These are phyloP conservation scores for Danio choprae DNA, from an alignment of 2,797 vertebrate genomes.

Conservation along the genomic window DNA sequence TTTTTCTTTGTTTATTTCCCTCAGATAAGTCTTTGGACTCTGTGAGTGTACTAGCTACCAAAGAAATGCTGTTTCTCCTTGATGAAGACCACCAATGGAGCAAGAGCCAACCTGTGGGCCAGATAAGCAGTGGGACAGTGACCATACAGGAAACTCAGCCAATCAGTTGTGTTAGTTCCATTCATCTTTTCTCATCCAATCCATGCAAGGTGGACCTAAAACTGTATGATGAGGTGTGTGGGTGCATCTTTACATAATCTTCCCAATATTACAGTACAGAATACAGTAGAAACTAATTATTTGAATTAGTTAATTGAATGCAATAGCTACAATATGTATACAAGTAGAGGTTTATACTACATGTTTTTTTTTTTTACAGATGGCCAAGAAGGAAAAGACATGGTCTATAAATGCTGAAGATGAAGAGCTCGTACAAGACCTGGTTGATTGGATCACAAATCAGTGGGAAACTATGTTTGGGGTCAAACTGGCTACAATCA, in stretches of 20 bases:
- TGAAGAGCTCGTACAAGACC: conserved; percentile 78
- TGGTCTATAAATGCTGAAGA: conserved; percentile 88
- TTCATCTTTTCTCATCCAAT: conserved; percentile 82
- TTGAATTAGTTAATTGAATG: not conserved
- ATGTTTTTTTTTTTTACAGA: conserved; percentile 69
- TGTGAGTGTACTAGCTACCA: conserved; percentile 87
- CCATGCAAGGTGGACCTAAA: conserved; percentile 83
- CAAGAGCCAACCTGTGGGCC: conserved; percentile 64
- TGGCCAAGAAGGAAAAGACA: conserved; percentile 88
- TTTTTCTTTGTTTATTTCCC: conserved; percentile 5
- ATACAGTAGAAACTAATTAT: not conserved
- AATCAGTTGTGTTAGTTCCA: conserved; percentile 90
- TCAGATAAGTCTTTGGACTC: conserved; percentile 80
- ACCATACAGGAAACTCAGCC: conserved; percentile 83
- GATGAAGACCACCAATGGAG: conserved; percentile 86
- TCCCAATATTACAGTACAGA: not conserved
- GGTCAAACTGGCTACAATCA: conserved; percentile 81
- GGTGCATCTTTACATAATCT: not conserved
- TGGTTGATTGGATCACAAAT: conserved; percentile 87
- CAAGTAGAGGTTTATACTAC: not conserved
- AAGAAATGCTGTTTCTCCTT: conserved; percentile 87
- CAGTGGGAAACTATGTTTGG: conserved; percentile 96
- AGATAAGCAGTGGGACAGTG: conserved; percentile 61
- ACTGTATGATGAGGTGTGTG: conserved; percentile 91
- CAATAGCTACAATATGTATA: not conserved